phyloP scores from a whole-genome alignment of 2,113 vertebrate species.

The Laterallus jamaicensis region DNA sequence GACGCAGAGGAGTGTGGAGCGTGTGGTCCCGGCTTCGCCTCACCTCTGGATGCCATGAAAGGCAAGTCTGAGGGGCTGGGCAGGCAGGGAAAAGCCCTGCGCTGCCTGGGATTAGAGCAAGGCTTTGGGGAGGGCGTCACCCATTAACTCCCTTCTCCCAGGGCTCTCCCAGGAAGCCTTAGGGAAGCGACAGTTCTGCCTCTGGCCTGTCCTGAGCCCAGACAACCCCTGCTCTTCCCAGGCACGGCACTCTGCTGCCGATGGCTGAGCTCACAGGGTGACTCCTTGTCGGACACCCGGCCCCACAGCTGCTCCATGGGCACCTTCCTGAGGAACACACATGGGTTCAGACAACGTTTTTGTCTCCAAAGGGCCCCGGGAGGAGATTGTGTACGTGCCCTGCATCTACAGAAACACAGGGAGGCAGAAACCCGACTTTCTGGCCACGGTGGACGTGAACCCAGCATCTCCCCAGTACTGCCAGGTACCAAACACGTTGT shows the following conservation, averaged over 20 bases:
- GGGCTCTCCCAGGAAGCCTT: background rate
- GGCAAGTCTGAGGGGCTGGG: slow-evolving; percentile 64
- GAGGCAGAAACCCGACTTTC: slow-evolving; percentile 84
- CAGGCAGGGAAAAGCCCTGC: background rate
- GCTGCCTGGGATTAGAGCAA: background rate
- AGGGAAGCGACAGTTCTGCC: background rate
- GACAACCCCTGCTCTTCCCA: background rate
- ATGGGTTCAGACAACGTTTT: background rate
- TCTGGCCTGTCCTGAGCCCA: background rate
- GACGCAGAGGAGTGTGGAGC: slow-evolving; percentile 74
- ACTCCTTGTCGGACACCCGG: background rate
- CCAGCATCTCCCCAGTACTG: slow-evolving; percentile 82
- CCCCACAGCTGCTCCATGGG: background rate
- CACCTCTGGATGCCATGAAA: slow-evolving; percentile 90
- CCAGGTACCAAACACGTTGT: slow-evolving; percentile 72
- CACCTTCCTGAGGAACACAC: background rate
- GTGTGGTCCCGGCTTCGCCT: slow-evolving; percentile 88
- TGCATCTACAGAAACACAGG: slow-evolving; percentile 90
- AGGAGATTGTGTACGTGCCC: slow-evolving; percentile 89
- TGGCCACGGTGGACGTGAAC: slow-evolving; percentile 90
- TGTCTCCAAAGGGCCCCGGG: slow-evolving; percentile 78
- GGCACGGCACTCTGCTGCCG: background rate
- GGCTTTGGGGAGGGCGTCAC: background rate
- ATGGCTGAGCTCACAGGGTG: background rate
- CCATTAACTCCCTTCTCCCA: fast-evolving